phyloP scores from a whole-genome alignment of 2,113 vertebrate genomes.

The Tachysurus fulvidraco region DNA sequence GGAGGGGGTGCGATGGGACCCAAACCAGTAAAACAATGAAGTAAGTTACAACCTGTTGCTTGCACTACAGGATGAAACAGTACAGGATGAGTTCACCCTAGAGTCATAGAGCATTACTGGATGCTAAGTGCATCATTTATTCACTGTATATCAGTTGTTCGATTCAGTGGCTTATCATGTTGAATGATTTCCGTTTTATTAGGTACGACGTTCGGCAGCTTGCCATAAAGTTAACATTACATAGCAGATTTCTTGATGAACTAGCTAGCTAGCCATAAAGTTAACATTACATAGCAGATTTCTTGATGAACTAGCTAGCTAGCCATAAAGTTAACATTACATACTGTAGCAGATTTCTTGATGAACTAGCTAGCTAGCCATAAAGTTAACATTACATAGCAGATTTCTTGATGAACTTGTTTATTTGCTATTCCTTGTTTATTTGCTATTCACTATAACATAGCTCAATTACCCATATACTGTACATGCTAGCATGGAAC shows the following conservation, averaged over 20 bases:
- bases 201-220: background rate
- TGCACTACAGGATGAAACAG: background rate
- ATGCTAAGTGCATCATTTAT: background rate
- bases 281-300: background rate
- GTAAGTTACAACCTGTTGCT: background rate
- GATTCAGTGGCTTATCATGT: background rate
- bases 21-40: constrained; percentile 43
- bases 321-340: background rate
- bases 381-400: background rate
- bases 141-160: background rate
- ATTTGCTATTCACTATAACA: background rate
- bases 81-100: background rate
- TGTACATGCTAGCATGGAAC: background rate
- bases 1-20: background rate
- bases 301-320: background rate
- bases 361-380: background rate
- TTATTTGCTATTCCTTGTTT: background rate
- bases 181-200: background rate
- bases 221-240: background rate
- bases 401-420: background rate
- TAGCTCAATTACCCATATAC: background rate
- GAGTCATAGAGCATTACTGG: background rate
- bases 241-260: background rate
- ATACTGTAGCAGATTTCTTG: background rate
- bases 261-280: background rate